Percentiles rank a stretch among this genome's conserved stretches.
Conservation (phyloP, 1,140 invertebrate genomes). For the Lanistes nyassanus region DNA sequence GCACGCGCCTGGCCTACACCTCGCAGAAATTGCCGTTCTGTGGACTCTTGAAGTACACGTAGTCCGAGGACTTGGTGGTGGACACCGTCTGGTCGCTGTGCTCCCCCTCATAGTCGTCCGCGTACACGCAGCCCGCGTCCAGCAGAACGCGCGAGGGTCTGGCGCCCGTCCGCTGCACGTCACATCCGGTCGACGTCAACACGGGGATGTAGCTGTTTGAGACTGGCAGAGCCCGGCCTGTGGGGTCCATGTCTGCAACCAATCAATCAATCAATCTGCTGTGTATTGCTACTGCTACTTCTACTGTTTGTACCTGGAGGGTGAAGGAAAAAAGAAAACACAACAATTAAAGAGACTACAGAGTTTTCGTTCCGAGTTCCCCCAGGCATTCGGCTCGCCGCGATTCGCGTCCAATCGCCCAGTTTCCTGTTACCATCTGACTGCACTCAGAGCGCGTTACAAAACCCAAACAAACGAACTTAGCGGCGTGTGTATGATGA, state of each 20-base stretch:
- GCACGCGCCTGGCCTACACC: not conserved
- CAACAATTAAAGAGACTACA: too few relatives aligned
- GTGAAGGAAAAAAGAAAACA: not conserved
- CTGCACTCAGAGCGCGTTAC: too few relatives aligned
- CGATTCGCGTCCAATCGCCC: too few relatives aligned
- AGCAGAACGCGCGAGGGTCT: not conserved
- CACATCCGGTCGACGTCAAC: not conserved
- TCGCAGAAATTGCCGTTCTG: constrained; percentile 20
- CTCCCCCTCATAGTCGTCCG: constrained; percentile 34
- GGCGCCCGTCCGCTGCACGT: too few relatives aligned
- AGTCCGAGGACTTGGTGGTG: constrained; percentile 34
- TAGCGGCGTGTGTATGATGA: not conserved
- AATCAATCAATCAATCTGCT: too few relatives aligned
- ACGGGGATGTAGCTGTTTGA: constrained; percentile 8
- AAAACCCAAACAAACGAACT: not conserved
- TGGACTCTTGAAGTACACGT: constrained; percentile 33
- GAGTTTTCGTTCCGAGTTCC: too few relatives aligned
- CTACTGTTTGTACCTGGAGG: too few relatives aligned
- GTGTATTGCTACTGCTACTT: too few relatives aligned
- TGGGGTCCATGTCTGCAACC: constrained; percentile 10
- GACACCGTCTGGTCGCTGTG: constrained; percentile 30
- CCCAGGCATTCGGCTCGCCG: too few relatives aligned
- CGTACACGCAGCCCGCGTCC: constrained; percentile 13
- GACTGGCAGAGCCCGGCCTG: not conserved
- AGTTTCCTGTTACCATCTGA: too few relatives aligned